Evolutionary conservation across 2,797 vertebrate genomes (phyloP), one percentile per base, ranked within the genome.

Genomic region (Emydoidea blandingii): DNA sequence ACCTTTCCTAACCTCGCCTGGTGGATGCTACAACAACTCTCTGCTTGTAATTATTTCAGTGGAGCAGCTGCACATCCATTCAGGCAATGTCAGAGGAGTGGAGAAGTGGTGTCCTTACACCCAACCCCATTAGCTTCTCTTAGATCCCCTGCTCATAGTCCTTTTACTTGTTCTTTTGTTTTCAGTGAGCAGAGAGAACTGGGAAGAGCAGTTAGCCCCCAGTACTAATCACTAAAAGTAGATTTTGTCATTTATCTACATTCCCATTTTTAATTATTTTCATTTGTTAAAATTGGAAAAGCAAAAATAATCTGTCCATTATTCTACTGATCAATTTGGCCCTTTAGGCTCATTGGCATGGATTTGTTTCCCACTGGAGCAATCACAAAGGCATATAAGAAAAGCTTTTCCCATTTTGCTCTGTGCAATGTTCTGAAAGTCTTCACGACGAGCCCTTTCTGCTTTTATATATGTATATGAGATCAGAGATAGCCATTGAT

Each of bases 191-290:
- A 2, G 41, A 12, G 68, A 57, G 68, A 88, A 50, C 16, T 37
- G 25, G 78, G 27, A 65, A 57, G 12, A 87, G 29, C 79, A 37
- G 57, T 86, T 91, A 37, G 25, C 78, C 81, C 72, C 76, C 65
- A 92, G 90, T 92, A 87, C 56, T 80, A 83, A 90, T 79, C 65
- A 81, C 79, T 1, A 1, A 89, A 90, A 93, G 80, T 41, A 87
- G 59, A 57, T 84, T 91, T 89, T 94, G 89, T 56, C 83, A 91
- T 86, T 88, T 92, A 94, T 91, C 90, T 90, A 86, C 82, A 47
- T 96, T 93, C 82, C 27, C 27, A 57, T 93, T 94, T 94, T 92
- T 95, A 97, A 97, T 88, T 89, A 96, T 86, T 91, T 81, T 65
- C 87, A 59, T 85, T 94, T 89, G 89, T 87, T 92, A 94, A 89